A percentile compares a stretch with the other conserved stretches of the same genome.
phyloP scores from a whole-genome alignment of 2,797 vertebrate species.

The Pachyuromys duprasi region DNA sequence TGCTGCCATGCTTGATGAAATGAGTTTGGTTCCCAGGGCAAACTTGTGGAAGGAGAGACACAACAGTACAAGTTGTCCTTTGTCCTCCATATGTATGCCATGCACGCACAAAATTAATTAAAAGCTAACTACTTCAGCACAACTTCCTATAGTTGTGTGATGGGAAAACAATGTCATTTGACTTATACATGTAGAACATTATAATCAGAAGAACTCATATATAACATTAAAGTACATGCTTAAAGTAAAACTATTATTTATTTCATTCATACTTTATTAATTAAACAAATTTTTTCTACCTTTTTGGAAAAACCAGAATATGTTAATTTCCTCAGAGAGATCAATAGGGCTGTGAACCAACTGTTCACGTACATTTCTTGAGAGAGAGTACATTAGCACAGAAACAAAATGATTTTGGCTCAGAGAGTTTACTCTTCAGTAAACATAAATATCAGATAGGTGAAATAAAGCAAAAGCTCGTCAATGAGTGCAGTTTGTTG shows the following conservation, averaged over 20 bases:
- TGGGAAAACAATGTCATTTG: not conserved
- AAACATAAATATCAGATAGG: not conserved
- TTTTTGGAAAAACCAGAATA: not conserved
- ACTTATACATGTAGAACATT: not conserved
- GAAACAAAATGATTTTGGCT: conserved; percentile 46
- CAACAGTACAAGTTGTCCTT: not conserved
- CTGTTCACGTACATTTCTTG: not conserved
- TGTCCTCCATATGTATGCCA: not conserved
- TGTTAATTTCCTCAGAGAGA: not conserved
- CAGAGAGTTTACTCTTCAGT: not conserved
- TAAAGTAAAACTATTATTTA: not conserved
- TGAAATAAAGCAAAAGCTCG: not conserved
- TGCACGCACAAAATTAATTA: not conserved
- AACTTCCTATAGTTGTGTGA: not conserved
- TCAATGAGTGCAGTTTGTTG: conserved; percentile 6
- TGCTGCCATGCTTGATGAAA: too few species aligned
- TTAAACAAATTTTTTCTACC: not conserved
- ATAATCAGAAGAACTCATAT: conserved; percentile 25
- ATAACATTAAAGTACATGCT: not conserved
- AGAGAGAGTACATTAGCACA: not conserved
- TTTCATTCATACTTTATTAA: not conserved
- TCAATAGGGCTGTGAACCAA: not conserved
- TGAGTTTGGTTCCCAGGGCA: not conserved
- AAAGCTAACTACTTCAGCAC: not conserved
- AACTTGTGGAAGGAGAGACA: not conserved